Evolutionary conservation across 1,140 invertebrate genomes (phyloP).

Genomic region (Pachyrhynchus sulphureomaculatus): DNA sequence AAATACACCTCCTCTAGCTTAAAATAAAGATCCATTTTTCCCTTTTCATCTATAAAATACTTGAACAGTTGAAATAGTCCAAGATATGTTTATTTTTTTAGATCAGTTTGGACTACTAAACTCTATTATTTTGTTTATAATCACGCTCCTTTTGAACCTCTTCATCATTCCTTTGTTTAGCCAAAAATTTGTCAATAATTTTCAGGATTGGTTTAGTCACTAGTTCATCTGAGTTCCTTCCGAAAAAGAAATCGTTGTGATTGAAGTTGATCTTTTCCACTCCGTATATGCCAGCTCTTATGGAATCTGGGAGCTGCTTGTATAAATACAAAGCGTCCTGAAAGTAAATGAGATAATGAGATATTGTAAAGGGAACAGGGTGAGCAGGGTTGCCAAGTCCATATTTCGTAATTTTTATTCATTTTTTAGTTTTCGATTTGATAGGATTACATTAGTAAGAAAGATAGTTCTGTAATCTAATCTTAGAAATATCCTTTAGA

Average conservation of each 20-base stretch:
- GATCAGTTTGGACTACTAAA: no score
- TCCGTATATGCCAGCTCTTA: conserved; percentile 40
- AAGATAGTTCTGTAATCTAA: not conserved
- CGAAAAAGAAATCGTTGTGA: conserved; percentile 72
- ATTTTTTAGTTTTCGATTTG: no score
- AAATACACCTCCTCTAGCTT: no score
- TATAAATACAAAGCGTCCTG: conserved; percentile 45
- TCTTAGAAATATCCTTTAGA: not conserved
- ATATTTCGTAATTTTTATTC: no score
- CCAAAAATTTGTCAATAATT: conserved; percentile 33
- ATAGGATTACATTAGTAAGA: no score
- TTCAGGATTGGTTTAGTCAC: conserved; percentile 56
- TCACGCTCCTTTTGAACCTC: not conserved
- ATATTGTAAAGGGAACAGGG: no score
- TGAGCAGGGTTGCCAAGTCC: no score
- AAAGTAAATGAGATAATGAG: conserved; percentile 30
- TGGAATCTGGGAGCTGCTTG: conserved; percentile 32
- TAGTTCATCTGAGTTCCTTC: conserved; percentile 58
- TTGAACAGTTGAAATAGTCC: no score
- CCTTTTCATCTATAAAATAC: no score
- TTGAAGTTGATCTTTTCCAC: conserved; percentile 64
- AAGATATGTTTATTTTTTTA: no score
- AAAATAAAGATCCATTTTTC: no score
- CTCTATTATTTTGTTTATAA: no score
- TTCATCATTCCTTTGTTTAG: not conserved